These are phyloP conservation scores for Neotoxoptera formosana DNA, from an alignment of 1,140 invertebrate species.

Conservation along the genomic window DNA sequence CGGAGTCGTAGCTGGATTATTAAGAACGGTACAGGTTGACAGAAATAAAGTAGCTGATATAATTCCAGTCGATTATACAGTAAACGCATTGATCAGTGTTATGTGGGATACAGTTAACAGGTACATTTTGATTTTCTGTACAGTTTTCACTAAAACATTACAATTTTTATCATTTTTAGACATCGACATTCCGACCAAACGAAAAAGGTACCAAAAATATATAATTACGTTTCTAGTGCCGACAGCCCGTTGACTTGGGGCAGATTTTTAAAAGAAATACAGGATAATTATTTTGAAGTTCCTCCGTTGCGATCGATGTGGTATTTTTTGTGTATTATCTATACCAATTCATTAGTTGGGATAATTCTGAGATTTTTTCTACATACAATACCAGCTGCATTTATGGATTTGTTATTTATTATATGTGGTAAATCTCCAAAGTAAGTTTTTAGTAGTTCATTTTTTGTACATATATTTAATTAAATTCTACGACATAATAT, in stretches of 20 bases:
- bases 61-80: constrained; percentile 9
- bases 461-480: neutral
- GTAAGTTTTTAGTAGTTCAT: neutral
- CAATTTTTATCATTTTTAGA: neutral
- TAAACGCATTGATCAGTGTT: neutral
- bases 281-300: neutral
- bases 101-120: constrained; percentile 29
- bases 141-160: neutral
- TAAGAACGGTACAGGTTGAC: neutral
- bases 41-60: neutral
- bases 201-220: neutral
- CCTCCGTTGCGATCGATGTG: neutral
- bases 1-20: neutral
- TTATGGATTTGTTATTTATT: neutral
- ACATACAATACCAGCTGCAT: neutral
- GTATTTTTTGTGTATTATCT: neutral
- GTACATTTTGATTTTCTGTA: neutral
- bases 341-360: neutral
- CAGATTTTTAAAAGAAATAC: neutral
- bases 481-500: too few species aligned
- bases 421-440: neutral
- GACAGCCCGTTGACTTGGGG: neutral
- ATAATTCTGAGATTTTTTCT: neutral
- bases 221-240: neutral
- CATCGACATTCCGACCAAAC: neutral